Evolutionary conservation across 2,888 invertebrate species (phyloP).

Genomic region (Mallateleia sp.): DNA sequence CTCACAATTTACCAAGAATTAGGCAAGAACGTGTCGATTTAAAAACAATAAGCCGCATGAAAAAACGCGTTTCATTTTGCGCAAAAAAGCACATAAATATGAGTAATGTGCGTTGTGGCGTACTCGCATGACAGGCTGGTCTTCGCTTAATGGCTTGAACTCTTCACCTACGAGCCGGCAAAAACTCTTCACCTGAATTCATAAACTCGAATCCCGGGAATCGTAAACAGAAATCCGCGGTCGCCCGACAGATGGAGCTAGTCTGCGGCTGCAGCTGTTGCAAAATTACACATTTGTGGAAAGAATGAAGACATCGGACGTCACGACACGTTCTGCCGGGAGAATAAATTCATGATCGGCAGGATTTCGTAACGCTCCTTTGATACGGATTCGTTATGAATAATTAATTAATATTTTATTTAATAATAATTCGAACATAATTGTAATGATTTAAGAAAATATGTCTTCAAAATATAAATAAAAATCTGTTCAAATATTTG

Average conservation of each 20-base stretch:
- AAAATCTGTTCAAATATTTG: too few relatives aligned
- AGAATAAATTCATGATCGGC: slow-evolving; percentile 25
- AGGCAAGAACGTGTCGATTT: slow-evolving; percentile 46
- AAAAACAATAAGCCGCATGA: slow-evolving; percentile 53
- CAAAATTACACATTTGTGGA: slow-evolving; percentile 69
- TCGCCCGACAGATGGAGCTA: slow-evolving; percentile 53
- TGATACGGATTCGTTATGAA: slow-evolving; percentile 38
- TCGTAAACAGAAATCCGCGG: slow-evolving; percentile 28
- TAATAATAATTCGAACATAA: too few relatives aligned
- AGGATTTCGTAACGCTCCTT: neutral
- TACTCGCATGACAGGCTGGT: slow-evolving; percentile 82
- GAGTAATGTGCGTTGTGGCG: slow-evolving; percentile 77
- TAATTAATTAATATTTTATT: slow-evolving; percentile 59
- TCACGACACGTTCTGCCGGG: neutral
- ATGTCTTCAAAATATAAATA: too few relatives aligned
- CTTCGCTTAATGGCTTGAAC: slow-evolving; percentile 86
- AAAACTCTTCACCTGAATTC: slow-evolving; percentile 45
- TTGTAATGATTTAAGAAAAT: too few relatives aligned
- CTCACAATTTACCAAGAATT: slow-evolving; percentile 19
- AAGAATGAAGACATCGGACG: slow-evolving; percentile 76
- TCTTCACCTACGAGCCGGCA: slow-evolving; percentile 86
- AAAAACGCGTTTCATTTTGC: slow-evolving; percentile 42
- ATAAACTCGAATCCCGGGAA: slow-evolving; percentile 47
- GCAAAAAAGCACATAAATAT: slow-evolving; percentile 57
- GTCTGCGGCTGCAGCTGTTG: slow-evolving; percentile 71